Base-by-base conservation (phyloP, 2,113 vertebrate species). In the Phyllopteryx taeniolatus region DNA sequence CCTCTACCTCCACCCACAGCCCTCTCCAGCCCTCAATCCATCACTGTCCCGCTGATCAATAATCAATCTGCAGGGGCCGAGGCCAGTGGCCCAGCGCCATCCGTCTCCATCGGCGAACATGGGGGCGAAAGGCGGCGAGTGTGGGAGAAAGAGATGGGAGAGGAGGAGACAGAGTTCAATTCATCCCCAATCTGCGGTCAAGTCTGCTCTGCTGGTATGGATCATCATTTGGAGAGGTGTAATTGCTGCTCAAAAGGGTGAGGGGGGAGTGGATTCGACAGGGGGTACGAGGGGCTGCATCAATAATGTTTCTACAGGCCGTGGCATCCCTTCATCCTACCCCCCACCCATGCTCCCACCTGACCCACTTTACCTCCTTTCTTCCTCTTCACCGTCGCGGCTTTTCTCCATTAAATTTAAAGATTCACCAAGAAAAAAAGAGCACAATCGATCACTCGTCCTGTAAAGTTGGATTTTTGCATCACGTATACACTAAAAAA, bases 1-100 rank as follows among this genome's bases (percentile, higher is more conserved):
- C 81, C 67, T 68, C 74, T 66, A 33, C 80, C 67, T 70, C 76
- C 77, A 83, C 72, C 42, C 75, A n/a, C 71, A 27, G 67, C 68
- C 78, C 79, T 79, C 79, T 88, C 80, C 82, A 85, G 85, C 86
- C 80, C 88, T 85, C 85, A 33, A 93, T 94, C 91, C 90, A 93
- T 94, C 93, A 91, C 88, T 93, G 92, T 93, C 92, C 84, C 69
- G 73, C 89, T 89, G 92, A 94, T 94, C 93, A 93, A 94, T 94
- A 94, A 93, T 94, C 92, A 94, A 93, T 94, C 91, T 92, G 84
- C 91, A 86, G 83, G 86, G 85, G 86, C 88, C 80, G 82, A 83
- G 84, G 85, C 88, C 86, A 82, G 67, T 72, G 75, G 76, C 84
- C 88, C 84, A 20, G 59, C 27, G 67, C 87, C 91, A 93, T 93